phyloP scores from a whole-genome alignment of 2,113 vertebrate species.

The Zingel zingel region DNA sequence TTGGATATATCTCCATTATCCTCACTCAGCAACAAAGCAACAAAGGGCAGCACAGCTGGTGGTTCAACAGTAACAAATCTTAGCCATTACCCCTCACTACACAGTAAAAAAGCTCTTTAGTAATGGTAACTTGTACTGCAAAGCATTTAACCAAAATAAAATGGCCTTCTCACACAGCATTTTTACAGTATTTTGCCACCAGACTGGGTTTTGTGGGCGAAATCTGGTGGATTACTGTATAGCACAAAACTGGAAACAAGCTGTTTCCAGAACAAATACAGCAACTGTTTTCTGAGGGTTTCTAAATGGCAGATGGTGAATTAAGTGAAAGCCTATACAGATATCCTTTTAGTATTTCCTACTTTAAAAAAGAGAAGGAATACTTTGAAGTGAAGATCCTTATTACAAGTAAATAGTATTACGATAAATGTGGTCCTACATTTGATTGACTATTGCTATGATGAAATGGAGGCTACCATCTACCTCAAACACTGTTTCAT shows the following conservation, averaged over 20 bases:
- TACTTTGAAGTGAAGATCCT: constrained; percentile 30
- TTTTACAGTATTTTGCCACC: constrained; percentile 13
- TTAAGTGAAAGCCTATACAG: constrained; percentile 38
- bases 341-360: constrained; percentile 38
- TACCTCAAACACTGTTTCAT: not conserved
- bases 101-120: not conserved
- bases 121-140: not conserved
- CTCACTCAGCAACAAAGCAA: not conserved
- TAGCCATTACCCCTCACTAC: not conserved
- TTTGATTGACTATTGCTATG: not conserved
- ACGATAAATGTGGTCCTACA: constrained; percentile 6
- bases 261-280: constrained; percentile 47
- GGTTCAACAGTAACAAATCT: constrained; percentile 2
- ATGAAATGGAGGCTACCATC: not conserved
- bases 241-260: constrained; percentile 47
- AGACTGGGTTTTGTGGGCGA: constrained; percentile 37
- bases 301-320: constrained; percentile 57
- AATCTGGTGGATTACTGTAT: constrained; percentile 54
- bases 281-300: constrained; percentile 44
- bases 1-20: not conserved
- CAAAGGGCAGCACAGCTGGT: constrained; percentile 28
- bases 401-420: constrained; percentile 31
- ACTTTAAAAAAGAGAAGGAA: not conserved
- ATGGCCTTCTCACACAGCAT: not conserved
- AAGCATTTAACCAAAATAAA: constrained; percentile 1